Evolutionary conservation across 2,797 vertebrate species (phyloP).

Genomic region (Hemibagrus guttatus): DNA sequence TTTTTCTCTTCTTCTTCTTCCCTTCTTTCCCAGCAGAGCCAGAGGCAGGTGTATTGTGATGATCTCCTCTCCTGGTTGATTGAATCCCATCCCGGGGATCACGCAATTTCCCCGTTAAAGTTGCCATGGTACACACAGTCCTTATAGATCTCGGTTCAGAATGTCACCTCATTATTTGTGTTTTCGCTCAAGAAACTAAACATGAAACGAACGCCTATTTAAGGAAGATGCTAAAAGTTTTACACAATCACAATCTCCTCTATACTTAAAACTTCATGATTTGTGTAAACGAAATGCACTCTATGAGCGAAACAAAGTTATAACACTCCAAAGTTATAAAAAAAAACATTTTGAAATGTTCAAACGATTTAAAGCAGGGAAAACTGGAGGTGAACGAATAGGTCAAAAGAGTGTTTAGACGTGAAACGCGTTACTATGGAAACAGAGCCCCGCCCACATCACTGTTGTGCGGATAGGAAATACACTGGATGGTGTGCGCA

Average conservation of each 20-base stretch:
- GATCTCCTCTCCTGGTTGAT: neutral
- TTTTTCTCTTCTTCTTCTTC: conserved; percentile 37
- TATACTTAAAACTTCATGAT: neutral
- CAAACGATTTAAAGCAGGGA: neutral
- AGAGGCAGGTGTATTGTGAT: conserved; percentile 6
- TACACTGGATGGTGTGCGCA: neutral
- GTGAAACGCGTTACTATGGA: conserved; percentile 51
- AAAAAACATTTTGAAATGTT: neutral
- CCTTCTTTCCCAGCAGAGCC: neutral
- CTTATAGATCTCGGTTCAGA: neutral
- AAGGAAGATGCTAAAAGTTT: neutral
- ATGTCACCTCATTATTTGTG: conserved; percentile 7
- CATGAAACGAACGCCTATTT: neutral
- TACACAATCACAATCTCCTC: neutral
- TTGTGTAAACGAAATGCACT: too few species aligned
- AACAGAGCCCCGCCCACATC: conserved; percentile 46
- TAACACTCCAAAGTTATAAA: too few species aligned
- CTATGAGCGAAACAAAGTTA: too few species aligned
- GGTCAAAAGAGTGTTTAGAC: neutral
- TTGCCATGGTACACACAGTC: conserved; percentile 16
- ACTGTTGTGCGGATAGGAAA: neutral
- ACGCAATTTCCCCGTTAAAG: neutral
- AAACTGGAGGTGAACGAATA: neutral
- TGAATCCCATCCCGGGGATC: neutral
- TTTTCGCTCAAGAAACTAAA: neutral